Evolutionary conservation across 2,113 vertebrate species (phyloP), one percentile per base, ranked within the genome.

Genomic region (Triplophysa siluroides): DNA sequence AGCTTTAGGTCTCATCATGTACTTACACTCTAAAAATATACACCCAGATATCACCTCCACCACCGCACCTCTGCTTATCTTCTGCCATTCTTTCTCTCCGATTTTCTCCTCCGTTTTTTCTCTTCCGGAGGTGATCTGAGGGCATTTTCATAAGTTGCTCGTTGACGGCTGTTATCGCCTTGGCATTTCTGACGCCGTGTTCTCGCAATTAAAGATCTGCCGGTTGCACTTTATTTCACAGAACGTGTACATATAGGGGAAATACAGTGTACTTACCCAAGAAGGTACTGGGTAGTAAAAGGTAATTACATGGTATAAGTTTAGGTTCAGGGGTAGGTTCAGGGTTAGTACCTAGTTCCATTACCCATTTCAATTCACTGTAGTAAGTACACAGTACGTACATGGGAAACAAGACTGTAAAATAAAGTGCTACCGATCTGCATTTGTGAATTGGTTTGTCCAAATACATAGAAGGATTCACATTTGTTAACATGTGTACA

Each of bases 1-100:
- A 64, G 75, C 75, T 81, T 72, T 68, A 62, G 69, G 76, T 81
- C 76, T 81, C 79, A 69, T 78, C 69, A 67, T 72, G 54, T 54
- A 38, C 78, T 73, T 45, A 9, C 29, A 24, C 58, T 72, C 80
- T 79, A 84, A 79, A 81, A 82, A 84, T 84, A 84, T 18, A 69
- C 69, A 64, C 76, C 75, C 26, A 54, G 29, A 71, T 62, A 52
- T 1, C n/a, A 16, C 24, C 24, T 68, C 33, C 45, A 1, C 33
- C 45, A 1, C 50, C 54, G 16, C 64, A 50, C 63, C 54, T 61
- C 33, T 29, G 62, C 47, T 65, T 78, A 71, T 71, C 29, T 56
- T 33, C 33, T 43, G 8, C 38, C 7, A 45, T 78, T 78, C 21
- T 24, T 58, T 26, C 18, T 38, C n/a, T 66, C 76, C 38, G 18